Base-by-base conservation (phyloP, 2,888 invertebrate genomes). In the Caenorhabditis parvicauda region DNA sequence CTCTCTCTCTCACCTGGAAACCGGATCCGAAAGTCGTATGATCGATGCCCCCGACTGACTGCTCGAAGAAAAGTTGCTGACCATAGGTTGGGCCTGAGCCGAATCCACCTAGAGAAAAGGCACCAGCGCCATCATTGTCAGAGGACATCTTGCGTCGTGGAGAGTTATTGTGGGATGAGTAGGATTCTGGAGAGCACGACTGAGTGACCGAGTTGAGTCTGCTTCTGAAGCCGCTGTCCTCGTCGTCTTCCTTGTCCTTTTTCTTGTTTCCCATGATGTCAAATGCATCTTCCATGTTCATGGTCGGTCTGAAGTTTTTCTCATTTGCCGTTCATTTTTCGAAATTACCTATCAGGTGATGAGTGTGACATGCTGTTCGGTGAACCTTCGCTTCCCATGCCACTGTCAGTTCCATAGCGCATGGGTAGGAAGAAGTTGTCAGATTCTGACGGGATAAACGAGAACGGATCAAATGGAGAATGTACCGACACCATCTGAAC, bases 161-260 rank as follows among this genome's bases (percentile, higher is more conserved):
- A 41, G 67, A 65, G 43, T 70, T 68, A 14, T 56, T 57, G 14
- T 70, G 68, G 39, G 62, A 66, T 7, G 60, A 53, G 27, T 65
- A 67, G 2, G 67, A 63, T 12, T 67, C 64, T 2, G 72, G 72
- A 21, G 70, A 70, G 52, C 70, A 65, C 21, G 68, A 64, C 37
- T 72, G 72, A 12, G 69, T 67, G 32, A 72, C 66, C 0, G 70
- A 68, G 54, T 70, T 72, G 41, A 70, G 59, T 27, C 74, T 48
- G 7, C 61, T 64, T 25, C 71, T 59, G 67, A 79, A 78, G 32
- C 77, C 79, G 32, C 75, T 74, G 37, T 79, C 76, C 51, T 77
- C 77, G 29, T 72, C 72, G 42, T 72, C 72, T 19, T 72, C 72
- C 32, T 69, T 66, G 22, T 65, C 62, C 24, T 64, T 60, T 46